Percentiles rank a stretch among this genome's conserved stretches.
These are phyloP conservation scores for Sigmodon hispidus DNA, from an alignment of 2,113 vertebrate species.

Conservation along the genomic window DNA sequence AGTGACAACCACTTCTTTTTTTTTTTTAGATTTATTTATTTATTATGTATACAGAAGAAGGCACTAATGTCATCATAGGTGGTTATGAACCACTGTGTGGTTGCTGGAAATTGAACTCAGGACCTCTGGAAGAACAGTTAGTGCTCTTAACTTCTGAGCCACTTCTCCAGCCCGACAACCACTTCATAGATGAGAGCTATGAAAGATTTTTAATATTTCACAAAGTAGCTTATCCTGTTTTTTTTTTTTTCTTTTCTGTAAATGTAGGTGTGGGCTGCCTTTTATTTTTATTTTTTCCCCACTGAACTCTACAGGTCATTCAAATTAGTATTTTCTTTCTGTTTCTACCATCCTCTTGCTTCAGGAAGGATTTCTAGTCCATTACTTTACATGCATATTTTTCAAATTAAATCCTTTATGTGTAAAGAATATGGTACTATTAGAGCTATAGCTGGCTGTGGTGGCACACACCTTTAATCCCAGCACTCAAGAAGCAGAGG, in stretches of 20 bases:
- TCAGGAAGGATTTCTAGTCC: neutral
- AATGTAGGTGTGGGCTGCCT: neutral
- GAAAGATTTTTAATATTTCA: neutral
- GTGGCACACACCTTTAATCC: neutral
- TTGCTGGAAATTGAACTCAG: too few relatives aligned
- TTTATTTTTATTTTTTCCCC: neutral
- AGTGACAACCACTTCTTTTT: neutral
- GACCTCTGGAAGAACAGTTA: too few relatives aligned
- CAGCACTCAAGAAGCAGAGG: neutral
- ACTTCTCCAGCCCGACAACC: too few relatives aligned
- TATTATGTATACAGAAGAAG: too few relatives aligned
- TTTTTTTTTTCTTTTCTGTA: neutral
- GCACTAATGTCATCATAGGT: too few relatives aligned
- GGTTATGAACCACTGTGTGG: too few relatives aligned
- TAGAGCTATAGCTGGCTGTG: neutral
- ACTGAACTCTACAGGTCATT: neutral
- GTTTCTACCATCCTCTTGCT: neutral
- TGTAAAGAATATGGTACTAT: neutral
- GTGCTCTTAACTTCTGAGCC: too few relatives aligned
- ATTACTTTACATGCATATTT: neutral
- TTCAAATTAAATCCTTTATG: neutral
- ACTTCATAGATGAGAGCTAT: neutral
- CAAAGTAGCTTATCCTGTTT: neutral
- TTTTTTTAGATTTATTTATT: too few relatives aligned
- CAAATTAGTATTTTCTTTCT: neutral